These are phyloP conservation scores for Parazoanthus darwini DNA, from an alignment of 92 coral and sea anemone species.

Conservation along the genomic window DNA sequence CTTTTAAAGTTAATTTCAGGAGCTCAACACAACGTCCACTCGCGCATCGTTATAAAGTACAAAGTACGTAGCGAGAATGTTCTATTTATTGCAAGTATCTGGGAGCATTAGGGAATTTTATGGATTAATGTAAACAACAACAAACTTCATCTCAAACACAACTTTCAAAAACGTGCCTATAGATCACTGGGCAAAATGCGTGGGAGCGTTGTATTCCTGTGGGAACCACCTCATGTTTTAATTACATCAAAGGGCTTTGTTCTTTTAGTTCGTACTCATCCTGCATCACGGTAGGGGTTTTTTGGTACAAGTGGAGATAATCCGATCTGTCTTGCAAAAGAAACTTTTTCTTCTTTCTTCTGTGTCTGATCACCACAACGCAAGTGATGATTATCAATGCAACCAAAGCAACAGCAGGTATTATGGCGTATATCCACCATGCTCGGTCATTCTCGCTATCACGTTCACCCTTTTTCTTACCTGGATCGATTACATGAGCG, in stretches of 20 bases:
- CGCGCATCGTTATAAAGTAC: no score
- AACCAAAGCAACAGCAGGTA: conserved; percentile 92
- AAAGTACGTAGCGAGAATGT: no score
- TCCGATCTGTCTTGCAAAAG: conserved; percentile 76
- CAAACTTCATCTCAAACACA: background rate
- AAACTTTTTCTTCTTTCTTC: conserved; percentile 65
- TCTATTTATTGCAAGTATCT: no score
- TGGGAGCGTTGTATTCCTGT: background rate
- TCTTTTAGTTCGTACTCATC: conserved; percentile 94
- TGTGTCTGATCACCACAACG: conserved; percentile 74
- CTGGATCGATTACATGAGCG: conserved; percentile 26
- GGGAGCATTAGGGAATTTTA: no score
- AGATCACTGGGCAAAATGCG: background rate
- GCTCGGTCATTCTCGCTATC: conserved; percentile 27
- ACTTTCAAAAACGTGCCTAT: background rate
- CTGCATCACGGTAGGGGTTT: conserved; percentile 92
- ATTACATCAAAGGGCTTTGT: conserved; percentile 28
- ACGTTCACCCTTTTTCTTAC: conserved; percentile 32
- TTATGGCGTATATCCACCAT: conserved; percentile 96
- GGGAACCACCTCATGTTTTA: background rate
- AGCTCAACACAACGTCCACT: no score
- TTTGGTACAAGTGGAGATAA: conserved; percentile 72
- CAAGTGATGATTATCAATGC: conserved; percentile 80
- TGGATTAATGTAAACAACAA: background rate
- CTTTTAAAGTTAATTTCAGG: no score